Conservation (phyloP, 2,888 invertebrate genomes). For the Lacanobia wlatinum region DNA sequence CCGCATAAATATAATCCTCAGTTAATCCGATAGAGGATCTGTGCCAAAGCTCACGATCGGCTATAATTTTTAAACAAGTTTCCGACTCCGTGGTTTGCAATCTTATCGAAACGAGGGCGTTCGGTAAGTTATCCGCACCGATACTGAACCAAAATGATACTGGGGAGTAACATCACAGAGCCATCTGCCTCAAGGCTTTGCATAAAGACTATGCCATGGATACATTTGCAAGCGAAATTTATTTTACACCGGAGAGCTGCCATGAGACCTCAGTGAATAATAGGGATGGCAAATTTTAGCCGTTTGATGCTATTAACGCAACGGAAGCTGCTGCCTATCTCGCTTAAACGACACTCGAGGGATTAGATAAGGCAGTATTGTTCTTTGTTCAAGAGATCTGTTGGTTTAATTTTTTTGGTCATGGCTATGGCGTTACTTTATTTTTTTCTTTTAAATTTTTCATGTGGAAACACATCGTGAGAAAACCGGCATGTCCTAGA, state of each 20-base stretch:
- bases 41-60: slow-evolving; percentile 6
- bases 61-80: slow-evolving; percentile 25
- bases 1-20: not conserved
- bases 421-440: too few relatives aligned
- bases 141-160: slow-evolving; percentile 19
- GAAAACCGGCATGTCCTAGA: too few relatives aligned
- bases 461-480: too few relatives aligned
- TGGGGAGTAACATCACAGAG: slow-evolving; percentile 9
- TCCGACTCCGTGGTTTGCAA: slow-evolving; percentile 7
- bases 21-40: slow-evolving; percentile 18
- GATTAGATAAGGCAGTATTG: slow-evolving; percentile 41
- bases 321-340: slow-evolving; percentile 36
- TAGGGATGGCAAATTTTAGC: slow-evolving; percentile 38
- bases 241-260: slow-evolving; percentile 23
- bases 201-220: slow-evolving; percentile 38
- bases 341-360: slow-evolving; percentile 22
- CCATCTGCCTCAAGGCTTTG: slow-evolving; percentile 33
- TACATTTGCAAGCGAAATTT: slow-evolving; percentile 39
- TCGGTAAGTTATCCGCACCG: slow-evolving; percentile 27
- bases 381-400: slow-evolving; percentile 13
- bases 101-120: slow-evolving; percentile 22
- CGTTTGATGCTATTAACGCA: slow-evolving; percentile 43
- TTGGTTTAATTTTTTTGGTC: not conserved
- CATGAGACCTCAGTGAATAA: slow-evolving; percentile 42
- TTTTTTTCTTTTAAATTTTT: not conserved